Base-by-base conservation (phyloP, 64 coral and sea anemone genomes). In the Exaiptasia diaphana region DNA sequence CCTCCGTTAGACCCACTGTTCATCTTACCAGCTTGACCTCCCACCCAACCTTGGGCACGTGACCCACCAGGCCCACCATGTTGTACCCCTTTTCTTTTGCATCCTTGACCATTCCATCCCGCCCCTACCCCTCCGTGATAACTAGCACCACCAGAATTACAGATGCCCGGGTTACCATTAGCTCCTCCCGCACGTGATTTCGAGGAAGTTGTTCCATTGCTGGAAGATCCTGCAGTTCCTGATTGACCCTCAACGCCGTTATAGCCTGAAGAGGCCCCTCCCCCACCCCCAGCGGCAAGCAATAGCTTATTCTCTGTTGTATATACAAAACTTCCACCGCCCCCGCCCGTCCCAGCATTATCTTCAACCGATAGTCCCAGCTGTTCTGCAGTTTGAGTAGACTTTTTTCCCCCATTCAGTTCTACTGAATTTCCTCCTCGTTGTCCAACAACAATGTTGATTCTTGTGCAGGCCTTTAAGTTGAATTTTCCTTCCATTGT, bases 371-470 rank as follows among this genome's bases (percentile, higher is more conserved):
- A 90, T 0, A 56, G 7, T 7, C 87, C 86, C 1, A 82, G 43
- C 42, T 82, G n/a, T 50, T 67, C 87, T 29, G 87, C 87, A 20
- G 78, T 90, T 38, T 7, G 14, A 5, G 25, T 75, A 35, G 87
- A 82, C 18, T 14, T 28, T 50, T 10, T 12, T 1, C 76, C 76
- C 28, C 68, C 86, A 41, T 71, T 60, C 6, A 80, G 37, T 55
- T 89, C 76, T 17, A 81, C 87, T 55, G 77, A 76, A 36, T 85
- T 37, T 52, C 82, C 82, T 62, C 55, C 76, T 59, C 76, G 29
- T 1, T 62, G 76, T 41, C 82, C 82, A 2, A 73, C 82, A 10
- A 74, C 82, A 45, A 85, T 85, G 13, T 85, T 85, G 14, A 85
- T 25, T 23, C 65, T 58, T 30, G 88, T 70, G 20, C 79, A 68